A percentile compares a stretch with the other conserved stretches of the same genome.
These are phyloP conservation scores for Holacanthella duospinosa DNA, from an alignment of 2,888 invertebrate species.

Conservation along the genomic window DNA sequence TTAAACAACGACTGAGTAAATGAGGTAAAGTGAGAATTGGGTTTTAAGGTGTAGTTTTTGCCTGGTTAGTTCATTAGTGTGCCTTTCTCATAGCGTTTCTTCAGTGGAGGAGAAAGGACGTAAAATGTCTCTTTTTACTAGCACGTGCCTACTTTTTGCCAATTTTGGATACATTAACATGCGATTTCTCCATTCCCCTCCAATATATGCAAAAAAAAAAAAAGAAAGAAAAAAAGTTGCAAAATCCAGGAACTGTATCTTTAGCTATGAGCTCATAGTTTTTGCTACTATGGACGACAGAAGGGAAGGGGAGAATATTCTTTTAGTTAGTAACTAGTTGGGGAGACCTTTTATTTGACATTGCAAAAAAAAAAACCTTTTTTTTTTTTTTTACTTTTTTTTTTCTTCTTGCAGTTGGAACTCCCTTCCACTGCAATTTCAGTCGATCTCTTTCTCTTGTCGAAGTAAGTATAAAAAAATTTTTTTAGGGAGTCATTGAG, in stretches of 20 bases:
- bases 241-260: constrained; percentile 7
- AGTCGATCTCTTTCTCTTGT: background rate
- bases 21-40: no score
- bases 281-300: background rate
- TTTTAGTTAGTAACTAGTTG: background rate
- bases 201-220: no score
- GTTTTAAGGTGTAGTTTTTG: no score
- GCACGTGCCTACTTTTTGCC: background rate
- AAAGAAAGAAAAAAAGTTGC: no score
- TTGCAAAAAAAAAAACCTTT: no score
- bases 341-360: background rate
- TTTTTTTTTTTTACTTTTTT: no score
- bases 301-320: background rate
- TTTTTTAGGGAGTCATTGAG: constrained; percentile 19
- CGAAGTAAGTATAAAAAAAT: background rate
- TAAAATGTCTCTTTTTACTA: background rate
- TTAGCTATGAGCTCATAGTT: background rate
- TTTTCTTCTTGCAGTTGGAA: no score
- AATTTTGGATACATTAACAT: constrained; percentile 19
- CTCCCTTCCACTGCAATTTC: no score
- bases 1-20: no score
- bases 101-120: background rate
- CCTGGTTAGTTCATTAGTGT: no score
- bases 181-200: constrained; percentile 33
- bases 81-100: background rate